Evolutionary conservation across 1,140 invertebrate genomes (phyloP).

Genomic region (Stegodyphus dumicola): DNA sequence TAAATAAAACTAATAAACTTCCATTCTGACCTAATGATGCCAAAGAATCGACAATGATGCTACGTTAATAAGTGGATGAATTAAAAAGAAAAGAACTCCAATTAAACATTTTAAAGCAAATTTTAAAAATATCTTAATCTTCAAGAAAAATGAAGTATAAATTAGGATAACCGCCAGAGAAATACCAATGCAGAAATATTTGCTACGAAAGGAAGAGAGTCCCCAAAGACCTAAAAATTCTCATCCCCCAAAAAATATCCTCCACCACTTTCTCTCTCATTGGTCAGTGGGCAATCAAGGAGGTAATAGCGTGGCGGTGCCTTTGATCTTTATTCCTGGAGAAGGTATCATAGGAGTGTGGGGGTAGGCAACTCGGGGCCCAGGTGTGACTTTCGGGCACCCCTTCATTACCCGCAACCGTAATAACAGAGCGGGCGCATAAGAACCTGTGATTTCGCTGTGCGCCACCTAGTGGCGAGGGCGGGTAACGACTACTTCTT

Average conservation of each 20-base stretch:
- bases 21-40: no score
- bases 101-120: no score
- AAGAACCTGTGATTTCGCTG: slow-evolving; percentile 50
- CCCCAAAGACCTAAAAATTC: background rate
- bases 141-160: no score
- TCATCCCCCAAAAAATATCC: background rate
- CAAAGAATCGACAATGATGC: no score
- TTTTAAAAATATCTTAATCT: no score
- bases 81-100: no score
- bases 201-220: no score
- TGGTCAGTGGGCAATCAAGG: slow-evolving; percentile 29
- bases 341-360: slow-evolving; percentile 8
- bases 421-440: slow-evolving; percentile 53
- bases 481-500: slow-evolving; percentile 59
- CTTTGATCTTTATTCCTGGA: slow-evolving; percentile 45
- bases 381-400: slow-evolving; percentile 48
- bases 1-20: no score
- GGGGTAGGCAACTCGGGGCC: background rate
- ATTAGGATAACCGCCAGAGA: no score
- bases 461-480: slow-evolving; percentile 57
- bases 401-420: slow-evolving; percentile 57
- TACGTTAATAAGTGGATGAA: no score
- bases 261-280: slow-evolving; percentile 14
- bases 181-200: no score
- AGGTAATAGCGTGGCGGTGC: slow-evolving; percentile 39